A percentile compares a stretch with the other conserved stretches of the same genome.
Evolutionary conservation across 2,888 invertebrate genomes (phyloP).

Genomic region (Nomada lathburiana): DNA sequence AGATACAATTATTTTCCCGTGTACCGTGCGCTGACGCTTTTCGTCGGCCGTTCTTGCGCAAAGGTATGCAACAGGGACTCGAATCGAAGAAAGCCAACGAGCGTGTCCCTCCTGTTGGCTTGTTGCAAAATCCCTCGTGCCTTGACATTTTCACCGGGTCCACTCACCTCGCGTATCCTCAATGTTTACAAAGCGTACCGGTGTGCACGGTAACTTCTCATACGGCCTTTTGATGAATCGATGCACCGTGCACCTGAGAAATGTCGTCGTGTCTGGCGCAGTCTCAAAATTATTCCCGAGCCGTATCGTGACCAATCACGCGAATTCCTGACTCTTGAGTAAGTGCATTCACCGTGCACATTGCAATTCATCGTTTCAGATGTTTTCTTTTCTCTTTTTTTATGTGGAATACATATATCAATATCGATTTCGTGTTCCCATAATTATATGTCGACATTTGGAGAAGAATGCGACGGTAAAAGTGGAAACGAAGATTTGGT

Average conservation of each 20-base stretch:
- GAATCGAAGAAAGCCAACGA: slow-evolving; percentile 45
- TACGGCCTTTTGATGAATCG: slow-evolving; percentile 73
- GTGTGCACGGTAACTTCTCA: slow-evolving; percentile 63
- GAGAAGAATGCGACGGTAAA: too few relatives aligned
- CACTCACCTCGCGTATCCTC: slow-evolving; percentile 71
- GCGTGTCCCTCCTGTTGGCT: slow-evolving; percentile 32
- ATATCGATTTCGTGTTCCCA: too few relatives aligned
- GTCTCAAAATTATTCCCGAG: slow-evolving; percentile 43
- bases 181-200: slow-evolving; percentile 58
- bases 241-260: slow-evolving; percentile 65
- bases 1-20: slow-evolving; percentile 15
- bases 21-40: slow-evolving; percentile 30
- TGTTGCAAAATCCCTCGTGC: slow-evolving; percentile 72
- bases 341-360: slow-evolving; percentile 35
- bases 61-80: slow-evolving; percentile 34
- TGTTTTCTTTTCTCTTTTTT: background rate
- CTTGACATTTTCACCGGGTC: slow-evolving; percentile 76
- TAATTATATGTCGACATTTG: too few relatives aligned
- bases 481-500: too few relatives aligned
- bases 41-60: slow-evolving; percentile 47
- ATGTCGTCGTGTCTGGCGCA: slow-evolving; percentile 67
- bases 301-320: slow-evolving; percentile 49
- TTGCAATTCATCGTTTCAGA: background rate
- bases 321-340: slow-evolving; percentile 28
- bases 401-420: background rate